Conservation (phyloP, 2,797 vertebrate species). For the Amphiprion clarkii region DNA sequence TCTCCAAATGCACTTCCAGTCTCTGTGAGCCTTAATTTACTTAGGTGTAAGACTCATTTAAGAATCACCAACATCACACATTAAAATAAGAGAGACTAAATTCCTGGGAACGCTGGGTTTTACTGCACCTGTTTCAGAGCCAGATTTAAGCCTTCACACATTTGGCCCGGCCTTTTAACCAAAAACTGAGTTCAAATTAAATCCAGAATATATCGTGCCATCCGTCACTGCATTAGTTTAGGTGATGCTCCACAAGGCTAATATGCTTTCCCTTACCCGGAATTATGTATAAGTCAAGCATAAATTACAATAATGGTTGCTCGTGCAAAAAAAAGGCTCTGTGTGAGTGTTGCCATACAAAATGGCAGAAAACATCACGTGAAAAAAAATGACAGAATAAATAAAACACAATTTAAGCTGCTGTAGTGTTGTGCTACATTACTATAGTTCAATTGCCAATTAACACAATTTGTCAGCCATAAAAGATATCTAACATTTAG, state of each 20-base stretch:
- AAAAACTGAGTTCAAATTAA: not conserved
- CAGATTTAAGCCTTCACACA: not conserved
- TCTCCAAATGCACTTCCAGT: no score
- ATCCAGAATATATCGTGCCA: constrained; percentile 1
- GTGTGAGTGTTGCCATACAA: not conserved
- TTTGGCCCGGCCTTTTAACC: not conserved
- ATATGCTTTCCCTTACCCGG: not conserved
- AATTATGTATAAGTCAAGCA: not conserved
- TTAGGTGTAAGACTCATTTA: no score
- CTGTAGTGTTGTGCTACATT: constrained; percentile 27
- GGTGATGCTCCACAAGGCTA: not conserved
- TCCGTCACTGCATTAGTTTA: constrained; percentile 10
- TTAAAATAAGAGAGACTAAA: no score
- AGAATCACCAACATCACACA: no score
- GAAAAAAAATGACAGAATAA: constrained; percentile 12
- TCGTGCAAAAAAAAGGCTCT: not conserved
- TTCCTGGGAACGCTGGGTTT: not conserved
- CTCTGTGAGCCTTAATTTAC: no score
- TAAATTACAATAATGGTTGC: constrained; percentile 3
- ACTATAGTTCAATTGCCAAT: constrained; percentile 43
- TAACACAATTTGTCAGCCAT: constrained; percentile 45
- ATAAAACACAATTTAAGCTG: constrained; percentile 35
- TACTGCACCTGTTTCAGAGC: not conserved
- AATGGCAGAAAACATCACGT: constrained; percentile 1
- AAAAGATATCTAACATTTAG: constrained; percentile 51